Evolutionary conservation across 2,113 vertebrate species (phyloP), one percentile per base, ranked within the genome.

Genomic region (Crypturellus undulatus): DNA sequence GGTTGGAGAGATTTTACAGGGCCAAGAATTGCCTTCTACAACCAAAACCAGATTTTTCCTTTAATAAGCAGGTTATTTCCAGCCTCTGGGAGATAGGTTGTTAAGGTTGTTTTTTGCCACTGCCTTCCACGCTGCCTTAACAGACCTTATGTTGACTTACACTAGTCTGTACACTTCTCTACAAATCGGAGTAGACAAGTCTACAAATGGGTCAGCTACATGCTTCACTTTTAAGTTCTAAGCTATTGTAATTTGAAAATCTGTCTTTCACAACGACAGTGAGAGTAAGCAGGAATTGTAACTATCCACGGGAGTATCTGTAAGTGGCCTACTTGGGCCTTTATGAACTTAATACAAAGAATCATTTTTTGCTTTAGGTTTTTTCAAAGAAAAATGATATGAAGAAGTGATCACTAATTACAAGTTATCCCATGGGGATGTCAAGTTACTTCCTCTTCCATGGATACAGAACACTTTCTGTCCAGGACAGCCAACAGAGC

Each of bases 51-150:
- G 5, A 4, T 84, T 7, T 5, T 92, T 84, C 18, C 40, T 18
- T 45, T 89, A 49, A 49, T 1, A 71, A 19, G 38, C 52, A 12
- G 3, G 1, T 64, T 63, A 84, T 81, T 91, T 76, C 47, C 67
- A 68, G 38, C 43, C 85, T 64, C 10, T 19, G 6, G 40, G 40
- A 42, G 40, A 42, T 42, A 47, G 10, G 12, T 67, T 79, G 14
- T 73, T 60, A 62, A 75, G 47, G 22, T 6, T n/a, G 12, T 43
- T 18, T 86, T 64, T 78, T 71, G n/a, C 38, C 26, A 19, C 28
- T n/a, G 1, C 43, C 83, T 22, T 12, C 12, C 0, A 0, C 19
- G 17, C 64, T 65, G 25, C n/a, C 25, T 16, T 9, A 62, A 6
- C 22, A 26, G 30, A 22, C 22, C 6, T 45, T 32, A 52, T 13